Evolutionary conservation across 2,113 vertebrate genomes (phyloP).

Genomic region (Phyllostomus hastatus): DNA sequence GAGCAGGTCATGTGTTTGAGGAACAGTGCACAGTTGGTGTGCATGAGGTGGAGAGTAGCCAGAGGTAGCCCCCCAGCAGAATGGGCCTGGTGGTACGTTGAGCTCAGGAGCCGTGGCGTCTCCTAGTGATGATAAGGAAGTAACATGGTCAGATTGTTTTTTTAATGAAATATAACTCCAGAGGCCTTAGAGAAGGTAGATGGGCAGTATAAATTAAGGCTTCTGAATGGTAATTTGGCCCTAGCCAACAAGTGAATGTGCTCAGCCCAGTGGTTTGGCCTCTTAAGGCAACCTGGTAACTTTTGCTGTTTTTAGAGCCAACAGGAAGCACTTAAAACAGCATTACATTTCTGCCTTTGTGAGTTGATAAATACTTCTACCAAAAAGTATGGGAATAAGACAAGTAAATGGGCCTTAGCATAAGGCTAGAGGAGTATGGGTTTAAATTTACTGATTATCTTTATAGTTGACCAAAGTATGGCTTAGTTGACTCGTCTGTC

Average conservation of each 20-base stretch:
- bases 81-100: background rate
- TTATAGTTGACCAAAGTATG: background rate
- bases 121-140: background rate
- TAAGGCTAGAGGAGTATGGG: background rate
- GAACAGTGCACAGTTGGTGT: background rate
- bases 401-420: background rate
- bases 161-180: background rate
- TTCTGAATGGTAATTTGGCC: slow-evolving; percentile 1
- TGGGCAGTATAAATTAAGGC: background rate
- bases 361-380: background rate
- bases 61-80: background rate
- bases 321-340: background rate
- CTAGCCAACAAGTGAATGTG: background rate
- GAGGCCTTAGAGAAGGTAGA: background rate
- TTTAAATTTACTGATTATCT: background rate
- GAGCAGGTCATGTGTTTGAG: background rate
- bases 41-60: background rate
- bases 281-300: background rate
- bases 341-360: background rate
- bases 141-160: background rate
- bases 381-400: background rate
- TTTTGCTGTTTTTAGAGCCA: background rate
- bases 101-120: background rate
- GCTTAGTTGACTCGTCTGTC: background rate
- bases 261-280: background rate